A percentile compares a stretch with the other conserved stretches of the same genome.
Conservation (phyloP, 2,113 vertebrate genomes). For the Petromus typicus region DNA sequence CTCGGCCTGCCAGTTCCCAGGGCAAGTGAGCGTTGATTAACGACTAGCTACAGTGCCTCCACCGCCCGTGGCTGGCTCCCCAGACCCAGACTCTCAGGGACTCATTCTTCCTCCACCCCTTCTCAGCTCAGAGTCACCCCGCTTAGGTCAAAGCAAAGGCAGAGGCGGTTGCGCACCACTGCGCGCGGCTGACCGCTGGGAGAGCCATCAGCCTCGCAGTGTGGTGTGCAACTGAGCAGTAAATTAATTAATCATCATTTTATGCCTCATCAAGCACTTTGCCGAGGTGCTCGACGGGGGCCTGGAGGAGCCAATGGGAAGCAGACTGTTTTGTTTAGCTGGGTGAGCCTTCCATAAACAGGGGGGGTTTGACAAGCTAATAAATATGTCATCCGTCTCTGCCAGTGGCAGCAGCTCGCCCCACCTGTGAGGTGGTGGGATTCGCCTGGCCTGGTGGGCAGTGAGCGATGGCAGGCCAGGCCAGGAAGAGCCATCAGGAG, state of each 20-base stretch:
- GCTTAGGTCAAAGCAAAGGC: slow-evolving; percentile 94
- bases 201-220: slow-evolving; percentile 97
- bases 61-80: background rate
- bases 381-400: slow-evolving; percentile 98
- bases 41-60: slow-evolving; percentile 59
- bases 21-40: slow-evolving; percentile 76
- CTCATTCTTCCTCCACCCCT: slow-evolving; percentile 54
- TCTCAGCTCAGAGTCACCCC: slow-evolving; percentile 71
- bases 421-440: slow-evolving; percentile 91
- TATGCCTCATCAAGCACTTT: slow-evolving; percentile 99
- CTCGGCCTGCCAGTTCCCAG: background rate
- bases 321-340: slow-evolving; percentile 96
- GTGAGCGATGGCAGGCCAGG: slow-evolving; percentile 77
- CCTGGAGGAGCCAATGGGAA: slow-evolving; percentile 94
- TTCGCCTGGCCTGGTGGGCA: slow-evolving; percentile 86
- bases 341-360: slow-evolving; percentile 93
- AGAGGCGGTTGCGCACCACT: slow-evolving; percentile 84
- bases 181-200: slow-evolving; percentile 94
- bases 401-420: slow-evolving; percentile 90
- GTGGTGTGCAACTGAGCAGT: slow-evolving; percentile 99
- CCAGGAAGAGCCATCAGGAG: background rate
- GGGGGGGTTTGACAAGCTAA: slow-evolving; percentile 94
- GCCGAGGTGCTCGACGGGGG: slow-evolving; percentile 92
- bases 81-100: slow-evolving; percentile 68
- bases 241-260: slow-evolving; percentile 99